Base-by-base conservation (phyloP, 1,140 invertebrate species). In the Brachionus asplanchnoidis region DNA sequence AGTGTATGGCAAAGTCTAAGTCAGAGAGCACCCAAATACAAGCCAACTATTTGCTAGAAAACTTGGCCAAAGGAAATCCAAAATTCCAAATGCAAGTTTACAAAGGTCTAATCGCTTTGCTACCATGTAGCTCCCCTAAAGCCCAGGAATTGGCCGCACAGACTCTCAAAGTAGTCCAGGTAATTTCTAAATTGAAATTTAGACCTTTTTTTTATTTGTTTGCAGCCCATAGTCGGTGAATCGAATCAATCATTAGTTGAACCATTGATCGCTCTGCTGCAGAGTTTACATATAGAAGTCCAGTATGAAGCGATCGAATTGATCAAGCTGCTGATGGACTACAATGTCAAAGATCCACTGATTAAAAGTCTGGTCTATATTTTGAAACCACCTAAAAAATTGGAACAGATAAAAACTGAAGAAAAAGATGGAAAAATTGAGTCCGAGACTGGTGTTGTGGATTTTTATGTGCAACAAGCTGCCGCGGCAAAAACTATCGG, bases 271-370 rank as follows among this genome's bases (percentile, higher is more conserved):
- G 87, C 87, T 85, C 80, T 89, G 8, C 80, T 90, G 75, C 87
- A 87, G 84, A 89, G 89, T 65, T 70, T 89, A 20, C 89, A 90
- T 85, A 85, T 89, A 6, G 89, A 90, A 80, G 88, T 90, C 3
- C 89, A 90, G 86, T 90, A 88, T 88, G 89, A 90, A 89, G 89
- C 87, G 7, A 89, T 90, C 86, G 89, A 89, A 75, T 84, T 90
- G 14, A 87, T 89, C 23, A 88, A 89, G 80, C 87, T 89, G 26
- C 84, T 90, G 80, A 89, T 90, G 88, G 85, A 87, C 40, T 90
- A 89, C 87, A 87, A 88, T 42, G 88, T 90, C 12, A 78, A 85
- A 60, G 86, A 87, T 73, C 44, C 77, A 1, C 65, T 90, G 8
- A 84, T 90, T 40, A 87, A 87, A 85, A 88, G 88, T 66, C 83